Evolutionary conservation across 1,140 invertebrate species (phyloP).

Genomic region (Manduca sexta): DNA sequence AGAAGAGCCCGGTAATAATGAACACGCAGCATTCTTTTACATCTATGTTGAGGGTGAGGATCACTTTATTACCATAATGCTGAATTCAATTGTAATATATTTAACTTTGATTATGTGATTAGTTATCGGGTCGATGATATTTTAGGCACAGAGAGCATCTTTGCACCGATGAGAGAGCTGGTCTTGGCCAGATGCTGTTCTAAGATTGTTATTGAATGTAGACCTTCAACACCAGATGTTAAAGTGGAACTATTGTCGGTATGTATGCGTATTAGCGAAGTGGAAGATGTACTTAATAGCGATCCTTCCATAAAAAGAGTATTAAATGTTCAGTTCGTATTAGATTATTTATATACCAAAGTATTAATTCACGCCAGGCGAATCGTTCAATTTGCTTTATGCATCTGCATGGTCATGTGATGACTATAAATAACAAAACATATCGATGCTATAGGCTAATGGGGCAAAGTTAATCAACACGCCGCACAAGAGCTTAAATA

Average conservation of each 20-base stretch:
- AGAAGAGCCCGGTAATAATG: conserved; percentile 58
- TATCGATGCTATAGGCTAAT: conserved; percentile 16
- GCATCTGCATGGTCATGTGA: conserved; percentile 27
- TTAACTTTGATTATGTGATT: background rate
- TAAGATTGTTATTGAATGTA: conserved; percentile 77
- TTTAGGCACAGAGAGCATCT: conserved; percentile 73
- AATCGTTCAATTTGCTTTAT: conserved; percentile 21
- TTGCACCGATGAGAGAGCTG: conserved; percentile 64
- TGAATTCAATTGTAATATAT: background rate
- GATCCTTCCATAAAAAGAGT: too few species aligned
- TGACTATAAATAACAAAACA: conserved; percentile 14
- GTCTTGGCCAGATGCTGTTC: conserved; percentile 56
- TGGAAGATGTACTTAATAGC: background rate
- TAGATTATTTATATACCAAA: conserved; percentile 1
- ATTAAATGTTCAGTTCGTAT: too few species aligned
- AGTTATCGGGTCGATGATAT: conserved; percentile 21
- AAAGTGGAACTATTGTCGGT: conserved; percentile 72
- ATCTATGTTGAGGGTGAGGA: conserved; percentile 79
- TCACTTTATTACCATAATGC: background rate
- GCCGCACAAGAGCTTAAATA: conserved; percentile 1
- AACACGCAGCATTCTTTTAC: conserved; percentile 73
- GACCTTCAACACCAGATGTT: conserved; percentile 78
- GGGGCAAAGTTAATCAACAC: conserved; percentile 19
- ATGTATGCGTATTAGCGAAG: conserved; percentile 34
- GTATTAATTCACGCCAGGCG: conserved; percentile 1